A percentile compares a stretch with the other conserved stretches of the same genome.
phyloP scores from a whole-genome alignment of 2,113 vertebrate genomes.

The Anguilla rostrata region DNA sequence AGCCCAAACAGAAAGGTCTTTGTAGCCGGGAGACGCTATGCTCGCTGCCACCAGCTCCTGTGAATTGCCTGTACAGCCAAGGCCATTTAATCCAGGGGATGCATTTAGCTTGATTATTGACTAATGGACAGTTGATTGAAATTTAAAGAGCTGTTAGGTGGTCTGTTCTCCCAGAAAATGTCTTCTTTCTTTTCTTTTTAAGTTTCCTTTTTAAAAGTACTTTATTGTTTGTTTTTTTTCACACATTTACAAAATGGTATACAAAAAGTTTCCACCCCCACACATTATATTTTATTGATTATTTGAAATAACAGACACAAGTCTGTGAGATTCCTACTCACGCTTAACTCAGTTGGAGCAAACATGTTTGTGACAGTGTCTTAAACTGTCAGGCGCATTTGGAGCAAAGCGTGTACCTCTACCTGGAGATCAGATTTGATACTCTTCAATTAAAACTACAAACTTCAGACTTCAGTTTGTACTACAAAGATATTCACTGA shows the following conservation, averaged over 20 bases:
- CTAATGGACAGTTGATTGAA: constrained; percentile 50
- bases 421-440: too few relatives aligned
- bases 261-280: neutral
- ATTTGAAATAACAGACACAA: neutral
- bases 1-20: constrained; percentile 76
- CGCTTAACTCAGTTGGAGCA: neutral
- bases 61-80: constrained; percentile 68
- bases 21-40: constrained; percentile 65
- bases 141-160: constrained; percentile 36
- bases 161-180: constrained; percentile 34
- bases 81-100: constrained; percentile 58
- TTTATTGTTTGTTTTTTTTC: neutral
- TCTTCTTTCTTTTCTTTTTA: constrained; percentile 18
- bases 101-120: constrained; percentile 57
- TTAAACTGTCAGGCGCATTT: neutral
- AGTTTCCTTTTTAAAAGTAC: too few relatives aligned
- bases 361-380: neutral
- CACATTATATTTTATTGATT: neutral
- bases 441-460: too few relatives aligned
- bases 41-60: constrained; percentile 65
- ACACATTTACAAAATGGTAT: too few relatives aligned
- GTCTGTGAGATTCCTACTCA: neutral
- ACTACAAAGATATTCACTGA: neutral
- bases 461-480: too few relatives aligned
- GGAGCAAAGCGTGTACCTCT: neutral